Conservation (phyloP, 2,113 vertebrate genomes). For the Dunckerocampus dactyliophorus region DNA sequence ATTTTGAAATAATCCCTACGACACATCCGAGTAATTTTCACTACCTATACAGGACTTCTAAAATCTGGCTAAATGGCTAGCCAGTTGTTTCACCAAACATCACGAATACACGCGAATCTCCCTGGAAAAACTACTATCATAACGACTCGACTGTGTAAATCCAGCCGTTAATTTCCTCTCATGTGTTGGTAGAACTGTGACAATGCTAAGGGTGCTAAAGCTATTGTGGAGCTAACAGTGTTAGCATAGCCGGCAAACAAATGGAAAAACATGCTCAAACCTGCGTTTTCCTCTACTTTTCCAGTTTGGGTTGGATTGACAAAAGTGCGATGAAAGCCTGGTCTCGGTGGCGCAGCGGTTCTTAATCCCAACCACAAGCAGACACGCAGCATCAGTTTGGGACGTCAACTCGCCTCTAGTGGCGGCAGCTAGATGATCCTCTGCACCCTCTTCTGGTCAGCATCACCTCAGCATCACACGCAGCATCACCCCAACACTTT, state of each 20-base stretch:
- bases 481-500: not conserved
- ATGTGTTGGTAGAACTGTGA: conserved; percentile 9
- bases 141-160: not conserved
- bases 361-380: conserved; percentile 6
- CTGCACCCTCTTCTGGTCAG: conserved; percentile 50
- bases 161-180: not conserved
- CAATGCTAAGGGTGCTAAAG: conserved; percentile 35
- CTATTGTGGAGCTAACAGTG: conserved; percentile 45
- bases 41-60: conserved; percentile 28
- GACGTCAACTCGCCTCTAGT: conserved; percentile 31
- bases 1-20: conserved; percentile 44
- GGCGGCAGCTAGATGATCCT: conserved; percentile 48
- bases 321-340: conserved; percentile 16
- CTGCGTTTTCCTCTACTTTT: conserved; percentile 19
- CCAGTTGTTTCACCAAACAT: not conserved
- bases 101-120: not conserved
- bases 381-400: conserved; percentile 45
- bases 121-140: fast-evolving
- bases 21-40: not conserved
- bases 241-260: conserved; percentile 54
- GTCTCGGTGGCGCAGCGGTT: conserved; percentile 2
- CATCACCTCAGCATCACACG: conserved; percentile 58
- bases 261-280: conserved; percentile 33
- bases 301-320: not conserved
- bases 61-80: conserved; percentile 9